Conservation (phyloP, 2,113 vertebrate species). For the Rousettus leschenaultii region DNA sequence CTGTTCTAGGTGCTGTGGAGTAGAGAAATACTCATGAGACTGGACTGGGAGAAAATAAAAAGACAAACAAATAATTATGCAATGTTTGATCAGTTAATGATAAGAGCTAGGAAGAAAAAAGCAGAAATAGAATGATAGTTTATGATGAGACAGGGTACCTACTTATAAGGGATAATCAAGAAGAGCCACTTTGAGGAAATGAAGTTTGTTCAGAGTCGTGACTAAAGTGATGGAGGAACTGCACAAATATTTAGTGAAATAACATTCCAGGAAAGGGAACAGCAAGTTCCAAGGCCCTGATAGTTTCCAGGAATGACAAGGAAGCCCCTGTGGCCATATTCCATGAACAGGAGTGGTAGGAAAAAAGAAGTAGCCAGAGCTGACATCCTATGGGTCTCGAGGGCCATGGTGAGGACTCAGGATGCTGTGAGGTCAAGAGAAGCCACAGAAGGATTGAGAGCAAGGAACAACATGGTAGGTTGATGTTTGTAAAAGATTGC, state of each 20-base stretch:
- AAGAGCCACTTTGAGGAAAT: background rate
- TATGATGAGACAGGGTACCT: accelerated
- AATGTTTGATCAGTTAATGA: background rate
- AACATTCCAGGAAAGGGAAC: background rate
- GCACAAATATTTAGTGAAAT: background rate
- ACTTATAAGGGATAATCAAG: background rate
- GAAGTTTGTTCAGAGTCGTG: background rate
- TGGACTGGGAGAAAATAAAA: background rate
- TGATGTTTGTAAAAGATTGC: background rate
- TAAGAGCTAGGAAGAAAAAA: background rate
- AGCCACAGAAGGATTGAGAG: no score
- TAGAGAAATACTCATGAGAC: background rate
- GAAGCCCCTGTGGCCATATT: background rate
- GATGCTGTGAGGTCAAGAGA: background rate
- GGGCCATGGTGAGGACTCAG: background rate
- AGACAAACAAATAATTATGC: background rate
- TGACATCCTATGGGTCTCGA: no score
- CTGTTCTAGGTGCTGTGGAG: background rate
- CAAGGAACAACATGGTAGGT: accelerated
- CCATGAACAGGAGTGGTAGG: background rate
- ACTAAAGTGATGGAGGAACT: background rate
- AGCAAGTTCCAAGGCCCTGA: background rate
- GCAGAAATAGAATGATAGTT: background rate
- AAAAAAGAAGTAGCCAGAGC: background rate
- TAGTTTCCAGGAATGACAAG: background rate